phyloP scores from a whole-genome alignment of 2,797 vertebrate genomes.

The Megalops cyprinoides region DNA sequence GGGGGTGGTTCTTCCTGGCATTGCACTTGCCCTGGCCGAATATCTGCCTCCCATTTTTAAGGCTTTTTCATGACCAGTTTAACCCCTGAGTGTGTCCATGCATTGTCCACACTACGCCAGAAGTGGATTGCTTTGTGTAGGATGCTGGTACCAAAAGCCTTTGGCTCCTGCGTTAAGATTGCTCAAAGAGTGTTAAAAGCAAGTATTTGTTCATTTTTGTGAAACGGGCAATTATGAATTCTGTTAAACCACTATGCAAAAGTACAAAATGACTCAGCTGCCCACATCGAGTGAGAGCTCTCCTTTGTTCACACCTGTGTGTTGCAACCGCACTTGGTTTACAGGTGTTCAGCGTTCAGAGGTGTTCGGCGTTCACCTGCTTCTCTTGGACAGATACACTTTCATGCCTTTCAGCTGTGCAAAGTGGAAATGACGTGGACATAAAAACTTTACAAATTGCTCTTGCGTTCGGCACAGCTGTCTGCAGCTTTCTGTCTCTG shows the following conservation, averaged over 20 bases:
- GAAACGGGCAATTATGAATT: conserved; percentile 39
- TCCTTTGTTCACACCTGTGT: no score
- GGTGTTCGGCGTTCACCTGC: not conserved
- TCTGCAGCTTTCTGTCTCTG: not conserved
- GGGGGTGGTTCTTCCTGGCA: conserved; percentile 67
- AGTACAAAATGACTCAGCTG: not conserved
- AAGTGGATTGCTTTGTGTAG: no score
- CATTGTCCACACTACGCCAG: no score
- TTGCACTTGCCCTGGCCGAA: conserved; percentile 68
- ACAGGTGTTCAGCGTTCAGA: no score
- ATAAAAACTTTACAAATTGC: no score
- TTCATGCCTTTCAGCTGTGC: no score
- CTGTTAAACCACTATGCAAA: conserved; percentile 11
- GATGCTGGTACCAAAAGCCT: no score
- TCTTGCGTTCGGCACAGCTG: not conserved
- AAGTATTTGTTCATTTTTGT: conserved; percentile 48
- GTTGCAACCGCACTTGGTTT: no score
- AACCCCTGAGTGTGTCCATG: conserved; percentile 57
- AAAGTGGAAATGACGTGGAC: no score
- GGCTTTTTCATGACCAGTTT: conserved; percentile 73
- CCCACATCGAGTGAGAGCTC: not conserved
- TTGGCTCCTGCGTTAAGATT: conserved; percentile 11
- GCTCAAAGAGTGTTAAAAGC: conserved; percentile 42
- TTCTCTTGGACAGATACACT: not conserved
- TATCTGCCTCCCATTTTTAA: conserved; percentile 79